Base-by-base conservation (phyloP, 35 echinoderm and acorn worm species). In the Antedon bifida region DNA sequence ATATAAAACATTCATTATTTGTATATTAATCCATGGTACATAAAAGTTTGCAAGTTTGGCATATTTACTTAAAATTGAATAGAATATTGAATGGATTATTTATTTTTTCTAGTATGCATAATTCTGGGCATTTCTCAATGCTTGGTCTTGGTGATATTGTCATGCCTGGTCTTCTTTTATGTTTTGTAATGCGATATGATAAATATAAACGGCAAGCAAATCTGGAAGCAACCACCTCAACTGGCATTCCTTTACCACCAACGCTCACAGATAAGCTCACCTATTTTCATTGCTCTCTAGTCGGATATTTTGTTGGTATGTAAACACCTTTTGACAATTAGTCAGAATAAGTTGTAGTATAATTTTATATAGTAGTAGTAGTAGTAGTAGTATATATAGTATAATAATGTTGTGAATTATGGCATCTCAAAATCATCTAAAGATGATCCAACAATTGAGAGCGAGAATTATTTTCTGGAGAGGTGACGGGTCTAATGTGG, bases 291-390 rank as follows among this genome's bases (percentile, higher is more conserved):
- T 99, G 95, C 85, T 99, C 95, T 32, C 95, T 99, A 29, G 86
- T 99, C 84, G 95, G 95, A 36, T 99, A 99, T 88, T 99, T 99
- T 88, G 56, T 99, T 45, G 95, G 95, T 99, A 85, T 90, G 95
- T 92, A 42, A 42, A 42, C 38, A 42, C 38, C 14, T 42, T 7
- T 4, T 42, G n/a, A n/a, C n/a, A n/a, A n/a, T n/a, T n/a, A n/a
- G n/a, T n/a, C n/a, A n/a, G n/a, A n/a, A n/a, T n/a, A n/a, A n/a
- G n/a, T n/a, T n/a, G n/a, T n/a, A n/a, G n/a, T n/a, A n/a, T n/a
- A n/a, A n/a, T n/a, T n/a, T n/a, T n/a, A n/a, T n/a, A n/a, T n/a
- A n/a, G n/a, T n/a, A n/a, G n/a, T n/a, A n/a, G n/a, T n/a, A n/a
- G n/a, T n/a, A n/a, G n/a, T n/a, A n/a, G n/a, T n/a, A n/a, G n/a